Base-by-base conservation (phyloP, 2,113 vertebrate species). In the Platycercus adscitus region DNA sequence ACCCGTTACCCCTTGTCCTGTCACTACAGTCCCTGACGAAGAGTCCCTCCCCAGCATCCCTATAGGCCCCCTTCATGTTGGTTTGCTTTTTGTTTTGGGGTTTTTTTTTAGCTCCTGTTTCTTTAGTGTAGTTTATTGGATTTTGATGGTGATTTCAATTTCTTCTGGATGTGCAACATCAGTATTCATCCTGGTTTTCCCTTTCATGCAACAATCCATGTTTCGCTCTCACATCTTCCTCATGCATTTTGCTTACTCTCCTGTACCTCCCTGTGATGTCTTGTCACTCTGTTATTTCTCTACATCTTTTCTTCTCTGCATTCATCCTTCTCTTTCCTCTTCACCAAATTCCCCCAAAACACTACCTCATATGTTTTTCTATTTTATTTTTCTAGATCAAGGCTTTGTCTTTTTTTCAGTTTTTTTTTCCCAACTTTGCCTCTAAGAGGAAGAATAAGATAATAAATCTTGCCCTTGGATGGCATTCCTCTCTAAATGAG, bases 401-500 rank as follows among this genome's bases (percentile, higher is more conserved):
- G 39, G 52, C 12, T 46, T 81, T 43, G 20, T 8, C 0, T 24
- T 64, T 88, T 95, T 87, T 28, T 70, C 46, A 33, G 33, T 68
- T 55, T 91, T 91, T 85, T 52, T 52, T 31, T 69, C 33, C 35
- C 58, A 79, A 56, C 52, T 69, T 76, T 91, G 53, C 41, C 78
- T 41, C 28, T 69, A 92, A 56, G 56, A 96, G 81, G 68, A 89
- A 87, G 65, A 95, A 35, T 16, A 61, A 89, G 81, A 79, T 26
- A 76, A 56, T 71, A 44, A 63, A 60, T 89, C 81, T 89, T 89
- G 50, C 35, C 46, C 61, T 95, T 92, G 56, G 44, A 72, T 91
- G 52, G 47, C 87, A 94, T 95, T 95, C 78, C 28, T 47, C 61
- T 88, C 52, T 78, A 75, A 78, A 88, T 47, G 50, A 92, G 35